Conservation (phyloP, 2,797 vertebrate genomes). For the Takifugu rubripes region DNA sequence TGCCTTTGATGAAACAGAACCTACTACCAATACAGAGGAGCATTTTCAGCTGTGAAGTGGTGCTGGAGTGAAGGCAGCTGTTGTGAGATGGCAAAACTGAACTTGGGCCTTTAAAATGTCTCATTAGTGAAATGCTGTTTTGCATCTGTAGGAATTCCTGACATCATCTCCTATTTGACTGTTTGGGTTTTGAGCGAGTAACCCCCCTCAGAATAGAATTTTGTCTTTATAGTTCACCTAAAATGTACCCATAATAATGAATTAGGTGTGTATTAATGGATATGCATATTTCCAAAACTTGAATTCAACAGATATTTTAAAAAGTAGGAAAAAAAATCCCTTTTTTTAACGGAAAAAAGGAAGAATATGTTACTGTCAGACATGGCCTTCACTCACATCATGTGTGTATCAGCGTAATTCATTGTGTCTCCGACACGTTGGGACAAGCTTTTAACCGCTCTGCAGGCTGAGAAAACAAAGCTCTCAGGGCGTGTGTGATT, state of each 20-base stretch:
- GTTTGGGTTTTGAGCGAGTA: background rate
- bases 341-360: too few species aligned
- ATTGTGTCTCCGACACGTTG: slow-evolving; percentile 33
- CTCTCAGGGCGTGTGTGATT: background rate
- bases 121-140: background rate
- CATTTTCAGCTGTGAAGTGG: background rate
- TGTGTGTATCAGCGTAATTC: background rate
- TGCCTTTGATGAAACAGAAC: background rate
- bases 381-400: background rate
- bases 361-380: too few species aligned
- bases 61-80: background rate
- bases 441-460: slow-evolving; percentile 27
- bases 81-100: slow-evolving; percentile 6
- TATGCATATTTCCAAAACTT: too few species aligned
- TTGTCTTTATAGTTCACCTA: too few species aligned
- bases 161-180: slow-evolving; percentile 2
- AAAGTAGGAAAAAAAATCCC: too few species aligned
- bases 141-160: too few species aligned
- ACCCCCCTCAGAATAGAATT: too few species aligned
- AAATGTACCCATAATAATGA: too few species aligned
- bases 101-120: slow-evolving; percentile 1
- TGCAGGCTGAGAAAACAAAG: slow-evolving; percentile 6
- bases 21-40: background rate
- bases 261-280: too few species aligned
- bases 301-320: too few species aligned